Conservation (phyloP, 2,888 invertebrate species). For the Trissolcus brochymenae region DNA sequence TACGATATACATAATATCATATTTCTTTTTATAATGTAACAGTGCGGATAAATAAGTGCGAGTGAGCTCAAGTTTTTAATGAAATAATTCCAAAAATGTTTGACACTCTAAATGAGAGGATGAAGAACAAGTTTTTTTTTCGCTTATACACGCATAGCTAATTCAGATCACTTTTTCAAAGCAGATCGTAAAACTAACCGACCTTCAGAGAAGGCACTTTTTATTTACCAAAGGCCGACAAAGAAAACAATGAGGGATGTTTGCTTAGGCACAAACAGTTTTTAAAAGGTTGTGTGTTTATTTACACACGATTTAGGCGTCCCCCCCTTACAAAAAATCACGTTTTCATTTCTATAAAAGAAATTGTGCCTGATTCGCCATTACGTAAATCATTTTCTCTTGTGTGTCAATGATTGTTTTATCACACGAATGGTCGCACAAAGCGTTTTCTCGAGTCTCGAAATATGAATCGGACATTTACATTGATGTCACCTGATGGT, state of each 20-base stretch:
- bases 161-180: conserved; percentile 32
- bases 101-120: not conserved
- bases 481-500: conserved; percentile 19
- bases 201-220: conserved; percentile 32
- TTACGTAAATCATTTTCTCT: conserved; percentile 23
- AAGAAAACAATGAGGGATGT: conserved; percentile 20
- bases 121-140: not conserved
- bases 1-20: too few relatives aligned
- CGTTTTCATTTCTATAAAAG: conserved; percentile 10
- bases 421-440: not conserved
- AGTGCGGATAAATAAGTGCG: too few relatives aligned
- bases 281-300: conserved; percentile 17
- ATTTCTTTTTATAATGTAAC: too few relatives aligned
- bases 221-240: conserved; percentile 30
- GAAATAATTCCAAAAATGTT: too few relatives aligned
- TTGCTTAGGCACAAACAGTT: conserved; percentile 26
- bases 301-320: conserved; percentile 15
- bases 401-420: conserved; percentile 15
- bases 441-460: not conserved
- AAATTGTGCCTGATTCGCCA: conserved; percentile 18
- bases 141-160: conserved; percentile 3
- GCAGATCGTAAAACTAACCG: conserved; percentile 29
- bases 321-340: conserved; percentile 22
- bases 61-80: too few relatives aligned
- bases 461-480: conserved; percentile 14